These are phyloP conservation scores for Conistra vaccinii DNA, from an alignment of 2,888 invertebrate species.

Conservation along the genomic window DNA sequence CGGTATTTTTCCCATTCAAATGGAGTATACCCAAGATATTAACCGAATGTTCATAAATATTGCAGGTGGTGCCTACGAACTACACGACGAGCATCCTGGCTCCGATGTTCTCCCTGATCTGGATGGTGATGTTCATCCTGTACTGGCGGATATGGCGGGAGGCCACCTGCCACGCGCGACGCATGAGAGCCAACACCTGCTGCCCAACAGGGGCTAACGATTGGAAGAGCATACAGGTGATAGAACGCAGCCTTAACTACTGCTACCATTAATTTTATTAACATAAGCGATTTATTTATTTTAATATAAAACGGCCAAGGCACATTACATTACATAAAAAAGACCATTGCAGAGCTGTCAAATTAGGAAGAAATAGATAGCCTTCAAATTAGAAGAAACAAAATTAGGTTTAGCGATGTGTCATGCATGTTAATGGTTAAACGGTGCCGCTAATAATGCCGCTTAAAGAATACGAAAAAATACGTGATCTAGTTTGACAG, in stretches of 20 bases:
- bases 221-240: constrained; percentile 94
- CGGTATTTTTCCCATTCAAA: not conserved
- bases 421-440: not conserved
- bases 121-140: constrained; percentile 94
- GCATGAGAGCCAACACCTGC: constrained; percentile 92
- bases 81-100: constrained; percentile 91
- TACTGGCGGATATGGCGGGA: constrained; percentile 95
- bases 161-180: constrained; percentile 93
- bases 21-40: constrained; percentile 3
- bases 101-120: constrained; percentile 93
- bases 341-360: not conserved
- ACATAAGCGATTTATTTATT: not conserved
- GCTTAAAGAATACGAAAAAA: not conserved
- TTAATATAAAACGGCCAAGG: not conserved
- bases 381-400: not conserved
- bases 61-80: constrained; percentile 88
- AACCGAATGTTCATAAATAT: constrained; percentile 36
- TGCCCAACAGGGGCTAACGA: constrained; percentile 91
- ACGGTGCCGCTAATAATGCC: not conserved
- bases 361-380: not conserved
- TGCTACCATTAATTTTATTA: not conserved
- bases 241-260: not conserved
- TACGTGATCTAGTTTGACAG: not conserved
- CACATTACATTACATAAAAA: too few species aligned
- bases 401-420: not conserved